Percentiles rank a stretch among this genome's conserved stretches.
These are phyloP conservation scores for Magallana ariakensis DNA, from an alignment of 1,140 invertebrate species.

Conservation along the genomic window DNA sequence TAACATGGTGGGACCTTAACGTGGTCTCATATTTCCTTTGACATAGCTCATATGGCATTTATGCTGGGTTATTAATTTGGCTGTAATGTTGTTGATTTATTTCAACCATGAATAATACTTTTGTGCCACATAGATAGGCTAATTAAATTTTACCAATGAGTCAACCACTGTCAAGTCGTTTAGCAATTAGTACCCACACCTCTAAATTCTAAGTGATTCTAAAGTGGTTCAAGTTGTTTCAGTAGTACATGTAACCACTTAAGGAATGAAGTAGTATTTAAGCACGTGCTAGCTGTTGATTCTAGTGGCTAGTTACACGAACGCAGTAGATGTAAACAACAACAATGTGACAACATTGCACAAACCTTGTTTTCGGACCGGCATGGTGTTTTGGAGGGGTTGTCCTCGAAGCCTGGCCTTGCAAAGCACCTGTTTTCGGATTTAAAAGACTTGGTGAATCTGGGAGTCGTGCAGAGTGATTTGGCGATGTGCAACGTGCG, in stretches of 20 bases:
- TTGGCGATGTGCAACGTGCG: constrained; percentile 3
- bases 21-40: too few relatives aligned
- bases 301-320: neutral
- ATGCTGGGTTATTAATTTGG: too few relatives aligned
- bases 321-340: neutral
- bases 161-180: neutral
- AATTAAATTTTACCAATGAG: neutral
- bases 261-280: neutral
- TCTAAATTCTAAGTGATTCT: neutral
- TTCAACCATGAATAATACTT: too few relatives aligned
- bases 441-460: neutral
- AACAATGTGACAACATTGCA: constrained; percentile 4
- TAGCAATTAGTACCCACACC: neutral
- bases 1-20: too few relatives aligned
- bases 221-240: neutral
- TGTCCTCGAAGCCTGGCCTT: constrained; percentile 11
- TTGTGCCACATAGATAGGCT: too few relatives aligned
- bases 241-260: neutral
- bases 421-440: constrained; percentile 8
- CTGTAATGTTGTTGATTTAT: too few relatives aligned
- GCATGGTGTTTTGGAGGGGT: constrained; percentile 24
- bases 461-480: neutral
- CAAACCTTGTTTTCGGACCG: constrained; percentile 43
- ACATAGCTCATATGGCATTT: too few relatives aligned
- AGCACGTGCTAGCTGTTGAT: neutral